Evolutionary conservation across 2,888 invertebrate genomes (phyloP).

Genomic region (Chrysolina oricalcia): DNA sequence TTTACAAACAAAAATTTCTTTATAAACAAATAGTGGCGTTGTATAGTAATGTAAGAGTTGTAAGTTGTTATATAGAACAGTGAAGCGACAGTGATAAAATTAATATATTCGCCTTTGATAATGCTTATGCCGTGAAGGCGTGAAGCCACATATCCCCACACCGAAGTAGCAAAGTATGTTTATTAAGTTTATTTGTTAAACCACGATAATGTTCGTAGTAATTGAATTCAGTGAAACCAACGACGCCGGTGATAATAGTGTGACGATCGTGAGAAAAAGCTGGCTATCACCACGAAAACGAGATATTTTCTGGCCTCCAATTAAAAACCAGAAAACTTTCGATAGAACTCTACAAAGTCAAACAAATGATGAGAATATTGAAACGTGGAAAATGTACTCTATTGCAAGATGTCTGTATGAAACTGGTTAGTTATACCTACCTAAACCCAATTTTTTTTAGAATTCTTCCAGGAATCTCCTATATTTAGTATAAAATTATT

Average conservation of each 20-base stretch:
- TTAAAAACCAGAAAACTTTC: no score
- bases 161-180: no score
- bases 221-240: background rate
- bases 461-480: background rate
- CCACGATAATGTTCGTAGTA: background rate
- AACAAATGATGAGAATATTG: background rate
- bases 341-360: background rate
- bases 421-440: background rate
- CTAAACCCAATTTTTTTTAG: background rate
- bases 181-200: background rate
- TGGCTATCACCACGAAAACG: slow-evolving; percentile 37
- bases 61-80: no score
- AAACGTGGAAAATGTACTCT: background rate
- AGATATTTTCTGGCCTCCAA: background rate
- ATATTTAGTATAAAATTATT: no score
- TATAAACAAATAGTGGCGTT: no score
- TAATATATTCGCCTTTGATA: no score
- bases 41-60: no score
- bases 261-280: slow-evolving; percentile 67
- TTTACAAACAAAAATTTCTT: no score
- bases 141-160: no score
- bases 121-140: no score
- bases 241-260: slow-evolving; percentile 63
- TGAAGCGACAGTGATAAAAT: no score
- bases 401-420: slow-evolving; percentile 17